These are phyloP conservation scores for Ylistrum balloti DNA, from an alignment of 1,140 invertebrate genomes.

Conservation along the genomic window DNA sequence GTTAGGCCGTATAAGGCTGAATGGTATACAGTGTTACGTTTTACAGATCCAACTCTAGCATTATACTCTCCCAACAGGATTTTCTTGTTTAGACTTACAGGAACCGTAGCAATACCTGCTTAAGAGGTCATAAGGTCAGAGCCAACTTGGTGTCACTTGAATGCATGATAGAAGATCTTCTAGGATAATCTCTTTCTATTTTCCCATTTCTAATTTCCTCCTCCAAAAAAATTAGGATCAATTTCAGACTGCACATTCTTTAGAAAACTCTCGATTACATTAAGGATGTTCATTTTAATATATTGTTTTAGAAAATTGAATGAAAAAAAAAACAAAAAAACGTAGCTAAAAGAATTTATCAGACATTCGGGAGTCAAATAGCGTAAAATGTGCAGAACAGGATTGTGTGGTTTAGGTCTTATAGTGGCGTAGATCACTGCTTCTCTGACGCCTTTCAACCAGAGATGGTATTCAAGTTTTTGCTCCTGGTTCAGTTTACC, in stretches of 20 bases:
- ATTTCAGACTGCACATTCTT: not conserved
- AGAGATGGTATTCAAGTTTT: not conserved
- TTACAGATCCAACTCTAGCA: not conserved
- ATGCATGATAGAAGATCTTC: not conserved
- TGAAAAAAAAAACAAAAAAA: too few species aligned
- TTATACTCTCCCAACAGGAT: not conserved
- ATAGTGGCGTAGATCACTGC: not conserved
- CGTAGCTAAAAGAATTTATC: not conserved
- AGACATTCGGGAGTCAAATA: slow-evolving; percentile 14
- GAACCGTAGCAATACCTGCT: not conserved
- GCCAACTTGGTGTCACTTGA: not conserved
- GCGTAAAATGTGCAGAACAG: not conserved
- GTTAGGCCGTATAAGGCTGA: not conserved
- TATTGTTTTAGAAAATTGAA: not conserved
- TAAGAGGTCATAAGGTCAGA: not conserved
- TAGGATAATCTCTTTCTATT: not conserved
- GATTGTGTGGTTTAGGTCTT: not conserved
- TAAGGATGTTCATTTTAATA: not conserved
- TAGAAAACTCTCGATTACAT: not conserved
- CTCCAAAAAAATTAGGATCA: not conserved
- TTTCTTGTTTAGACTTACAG: not conserved
- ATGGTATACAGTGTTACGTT: not conserved
- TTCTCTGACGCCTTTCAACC: not conserved
- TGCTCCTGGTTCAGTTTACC: not conserved
- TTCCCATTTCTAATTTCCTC: not conserved